Evolutionary conservation across 92 coral and sea anemone species (phyloP), one percentile per base, ranked within the genome.

Genomic region (Diadumene lineata): DNA sequence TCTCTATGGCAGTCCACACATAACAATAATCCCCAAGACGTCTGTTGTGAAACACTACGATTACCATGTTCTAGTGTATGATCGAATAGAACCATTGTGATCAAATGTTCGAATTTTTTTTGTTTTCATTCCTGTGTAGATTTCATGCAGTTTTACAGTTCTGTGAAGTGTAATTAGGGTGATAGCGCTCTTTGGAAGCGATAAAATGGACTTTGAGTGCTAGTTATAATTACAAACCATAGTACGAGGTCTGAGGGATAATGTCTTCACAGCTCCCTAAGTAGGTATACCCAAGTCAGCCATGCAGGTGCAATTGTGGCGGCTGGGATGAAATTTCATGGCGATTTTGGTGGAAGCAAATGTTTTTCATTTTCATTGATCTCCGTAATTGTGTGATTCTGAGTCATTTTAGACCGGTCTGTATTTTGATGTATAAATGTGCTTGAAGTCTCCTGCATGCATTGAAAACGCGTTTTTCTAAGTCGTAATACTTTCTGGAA

Each of bases 401-500:
- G 30, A 2, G 30, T 23, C 32, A 22, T 70, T 70, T 70, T 70
- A 22, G 64, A 23, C 43, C 43, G 34, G 30, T 31, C 63, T 27
- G 51, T 24, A 1, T 2, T 29, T 19, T 70, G 75, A 53, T 30
- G 69, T 11, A 77, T 60, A 2, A 77, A 60, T 1, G 82, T 43
- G 38, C 82, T 67, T 18, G 82, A 77, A 7, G 74, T 66, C 33
- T 77, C 82, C 10, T 43, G 65, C n/a, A 50, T 27, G n/a, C 62
- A 75, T 17, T 75, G 72, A 46, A 77, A 77, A 23, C 82, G 31
- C 22, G 65, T 50, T 67, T 77, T 77, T 30, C 82, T 51, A 46
- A 77, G 33, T 0, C 70, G 76, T 44, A 84, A 50, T 11, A 72
- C 73, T 60, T 74, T 79, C 51, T 56, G 74, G 53, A 90, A 79